Evolutionary conservation across 2,888 invertebrate genomes (phyloP).

Genomic region (Helleia helle): DNA sequence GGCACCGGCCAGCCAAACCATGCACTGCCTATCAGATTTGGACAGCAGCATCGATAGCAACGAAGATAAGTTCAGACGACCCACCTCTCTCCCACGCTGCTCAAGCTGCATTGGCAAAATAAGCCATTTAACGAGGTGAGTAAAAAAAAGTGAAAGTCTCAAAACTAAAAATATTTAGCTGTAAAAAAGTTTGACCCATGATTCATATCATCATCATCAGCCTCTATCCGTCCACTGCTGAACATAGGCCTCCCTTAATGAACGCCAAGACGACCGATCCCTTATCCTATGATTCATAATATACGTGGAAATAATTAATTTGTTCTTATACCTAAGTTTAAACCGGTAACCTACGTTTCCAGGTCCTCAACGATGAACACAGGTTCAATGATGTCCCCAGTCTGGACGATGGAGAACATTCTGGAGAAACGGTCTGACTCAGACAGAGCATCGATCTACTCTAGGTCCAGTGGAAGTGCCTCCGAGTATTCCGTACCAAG

Average conservation of each 20-base stretch:
- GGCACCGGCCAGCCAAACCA: conserved; percentile 59
- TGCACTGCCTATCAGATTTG: conserved; percentile 63
- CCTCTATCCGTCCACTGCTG: too few species aligned
- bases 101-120: conserved; percentile 87
- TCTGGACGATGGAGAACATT: conserved; percentile 74
- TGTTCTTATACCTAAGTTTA: too few species aligned
- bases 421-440: conserved; percentile 65
- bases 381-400: conserved; percentile 67
- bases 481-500: conserved; percentile 78
- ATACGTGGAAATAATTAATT: too few species aligned
- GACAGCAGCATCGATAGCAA: conserved; percentile 52
- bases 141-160: neutral
- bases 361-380: conserved; percentile 76
- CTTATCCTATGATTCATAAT: too few species aligned
- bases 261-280: too few species aligned
- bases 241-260: too few species aligned
- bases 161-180: too few species aligned
- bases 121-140: conserved; percentile 76
- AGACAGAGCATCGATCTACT: conserved; percentile 78
- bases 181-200: too few species aligned
- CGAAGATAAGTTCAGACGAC: conserved; percentile 57
- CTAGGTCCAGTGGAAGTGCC: conserved; percentile 77
- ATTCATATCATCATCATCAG: too few species aligned
- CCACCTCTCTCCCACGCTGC: conserved; percentile 74
- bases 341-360: too few species aligned